phyloP scores from a whole-genome alignment of 2,113 vertebrate genomes.

The Vulpes ferrilata region DNA sequence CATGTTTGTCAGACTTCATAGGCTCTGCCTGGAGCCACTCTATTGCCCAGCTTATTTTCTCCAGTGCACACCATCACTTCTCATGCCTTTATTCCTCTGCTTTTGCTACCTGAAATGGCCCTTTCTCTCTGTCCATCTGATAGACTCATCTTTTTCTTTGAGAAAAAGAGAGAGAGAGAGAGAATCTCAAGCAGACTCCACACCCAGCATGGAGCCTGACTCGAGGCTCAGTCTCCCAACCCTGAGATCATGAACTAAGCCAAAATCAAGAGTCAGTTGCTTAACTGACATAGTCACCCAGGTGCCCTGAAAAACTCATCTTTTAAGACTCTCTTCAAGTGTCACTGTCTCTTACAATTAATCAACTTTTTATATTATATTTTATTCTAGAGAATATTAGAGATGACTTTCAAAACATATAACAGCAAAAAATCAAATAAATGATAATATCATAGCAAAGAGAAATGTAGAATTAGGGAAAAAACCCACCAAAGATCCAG shows the following conservation, averaged over 20 bases:
- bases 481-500: neutral
- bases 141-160: neutral
- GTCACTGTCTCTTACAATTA: neutral
- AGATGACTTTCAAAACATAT: conserved; percentile 21
- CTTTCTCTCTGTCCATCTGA: neutral
- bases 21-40: neutral
- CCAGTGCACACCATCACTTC: neutral
- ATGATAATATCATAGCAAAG: conserved; percentile 1
- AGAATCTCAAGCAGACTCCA: neutral
- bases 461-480: neutral
- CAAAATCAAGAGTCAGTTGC: neutral
- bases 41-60: neutral
- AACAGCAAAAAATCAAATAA: neutral
- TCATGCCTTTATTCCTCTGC: neutral
- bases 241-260: neutral
- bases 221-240: neutral
- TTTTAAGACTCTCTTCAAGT: neutral
- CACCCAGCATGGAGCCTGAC: neutral
- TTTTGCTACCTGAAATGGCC: neutral
- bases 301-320: neutral
- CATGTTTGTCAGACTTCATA: neutral
- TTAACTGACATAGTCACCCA: neutral
- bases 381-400: conserved; percentile 50
- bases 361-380: neutral
- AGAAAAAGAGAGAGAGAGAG: neutral